Evolutionary conservation across 2,888 invertebrate genomes (phyloP).

Genomic region (Lepidocyrtinus sp.): DNA sequence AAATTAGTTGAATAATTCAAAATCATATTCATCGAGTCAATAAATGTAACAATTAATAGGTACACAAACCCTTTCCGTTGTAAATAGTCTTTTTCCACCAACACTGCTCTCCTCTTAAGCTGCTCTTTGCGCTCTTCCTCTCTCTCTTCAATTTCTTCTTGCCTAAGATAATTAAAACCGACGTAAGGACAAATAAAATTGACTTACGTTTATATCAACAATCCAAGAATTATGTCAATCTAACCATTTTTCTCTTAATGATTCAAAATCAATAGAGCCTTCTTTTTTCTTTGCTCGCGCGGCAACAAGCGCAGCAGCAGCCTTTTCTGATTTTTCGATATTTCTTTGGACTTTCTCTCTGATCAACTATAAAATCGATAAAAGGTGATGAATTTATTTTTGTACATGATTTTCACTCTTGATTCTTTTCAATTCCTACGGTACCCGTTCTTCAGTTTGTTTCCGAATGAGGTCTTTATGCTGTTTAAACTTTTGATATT

Average conservation of each 20-base stretch:
- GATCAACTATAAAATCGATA: constrained; percentile 58
- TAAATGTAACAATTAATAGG: constrained; percentile 23
- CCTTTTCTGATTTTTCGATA: constrained; percentile 61
- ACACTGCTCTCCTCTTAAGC: constrained; percentile 39
- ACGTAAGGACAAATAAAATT: constrained; percentile 20
- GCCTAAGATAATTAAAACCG: constrained; percentile 55
- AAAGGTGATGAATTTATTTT: not conserved
- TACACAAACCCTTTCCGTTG: constrained; percentile 63
- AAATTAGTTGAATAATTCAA: constrained; percentile 7
- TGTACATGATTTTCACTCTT: too few relatives aligned
- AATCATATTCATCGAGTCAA: too few relatives aligned
- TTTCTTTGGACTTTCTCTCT: constrained; percentile 62
- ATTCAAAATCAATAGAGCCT: constrained; percentile 52
- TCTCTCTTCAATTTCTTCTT: constrained; percentile 59
- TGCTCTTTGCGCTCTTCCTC: constrained; percentile 36
- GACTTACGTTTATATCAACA: constrained; percentile 16
- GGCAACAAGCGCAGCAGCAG: constrained; percentile 50
- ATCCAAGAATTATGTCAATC: not conserved
- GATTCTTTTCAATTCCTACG: not conserved
- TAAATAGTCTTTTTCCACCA: constrained; percentile 51
- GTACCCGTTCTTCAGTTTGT: constrained; percentile 64
- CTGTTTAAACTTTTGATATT: constrained; percentile 60
- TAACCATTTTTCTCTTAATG: constrained; percentile 64
- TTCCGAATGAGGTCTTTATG: constrained; percentile 63
- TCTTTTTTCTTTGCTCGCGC: constrained; percentile 45